Evolutionary conservation across 2,797 vertebrate species (phyloP), one percentile per base, ranked within the genome.

Genomic region (Linurgus olivaceus): DNA sequence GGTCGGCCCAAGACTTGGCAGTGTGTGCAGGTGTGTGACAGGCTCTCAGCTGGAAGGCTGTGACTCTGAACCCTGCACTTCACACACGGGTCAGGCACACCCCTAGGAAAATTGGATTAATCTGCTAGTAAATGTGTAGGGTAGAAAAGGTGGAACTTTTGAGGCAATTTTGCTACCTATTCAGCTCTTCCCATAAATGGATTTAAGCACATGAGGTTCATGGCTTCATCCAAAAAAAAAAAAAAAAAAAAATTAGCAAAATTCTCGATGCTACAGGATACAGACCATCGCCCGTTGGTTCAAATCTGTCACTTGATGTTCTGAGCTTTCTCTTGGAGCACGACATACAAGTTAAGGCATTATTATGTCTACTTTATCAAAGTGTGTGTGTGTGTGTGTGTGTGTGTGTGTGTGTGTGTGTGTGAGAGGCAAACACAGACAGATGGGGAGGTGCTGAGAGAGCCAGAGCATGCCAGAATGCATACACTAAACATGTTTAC

Each of bases 301-400:
- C 50, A 28, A 48, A 40, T 19, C 38, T 19, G 9, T n/a, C 18
- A 23, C 38, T 38, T 78, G 51, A 29, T n/a, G 35, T 37, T 47
- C 33, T 47, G 40, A 83, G 28, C 31, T 67, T 51, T 62, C 35
- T 65, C 26, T 42, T 55, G 37, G 16, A 54, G 10, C 7, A 21
- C 4, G 11, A 45, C 12, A 5, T 17, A n/a, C 7, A 28, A 28
- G 7, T 33, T n/a, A 50, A 52, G 19, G n/a, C 10, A 35, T 23
- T 44, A 13, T 67, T 42, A 8, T 2, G 2, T 35, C 47, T 71
- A 44, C 18, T 38, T 12, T 44, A 51, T 47, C 15, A 18, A 33
- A 24, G 12, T 61, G 0, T 15, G 5, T 37, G 1, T 33, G 1
- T n/a, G 2, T 20, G 1, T 6, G 42, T 33, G 29, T 31, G 51